phyloP scores from a whole-genome alignment of 1,140 invertebrate species.

The Meloidogyne floridensis region DNA sequence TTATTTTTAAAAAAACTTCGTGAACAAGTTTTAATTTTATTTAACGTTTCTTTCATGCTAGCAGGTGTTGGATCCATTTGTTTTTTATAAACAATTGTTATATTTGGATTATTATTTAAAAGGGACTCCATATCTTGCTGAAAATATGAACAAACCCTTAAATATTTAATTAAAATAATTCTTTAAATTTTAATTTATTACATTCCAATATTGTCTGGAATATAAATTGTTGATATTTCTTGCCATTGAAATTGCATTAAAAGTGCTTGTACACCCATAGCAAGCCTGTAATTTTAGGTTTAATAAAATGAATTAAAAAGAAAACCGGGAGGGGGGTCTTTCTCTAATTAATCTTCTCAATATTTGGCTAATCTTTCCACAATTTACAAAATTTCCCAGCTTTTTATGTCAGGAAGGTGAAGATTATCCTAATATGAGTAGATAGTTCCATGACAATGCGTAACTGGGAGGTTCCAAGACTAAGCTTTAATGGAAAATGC shows the following conservation, averaged over 20 bases:
- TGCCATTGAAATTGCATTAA: conserved; percentile 40
- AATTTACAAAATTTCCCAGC: no score
- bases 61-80: conserved; percentile 2
- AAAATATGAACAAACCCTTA: conserved; percentile 38
- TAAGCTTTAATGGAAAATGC: no score
- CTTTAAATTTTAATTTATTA: background rate
- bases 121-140: conserved; percentile 38
- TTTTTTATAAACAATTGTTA: conserved; percentile 22
- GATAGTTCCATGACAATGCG: no score
- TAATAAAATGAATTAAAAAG: no score
- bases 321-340: no score
- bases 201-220: conserved; percentile 27
- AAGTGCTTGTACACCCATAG: conserved; percentile 30
- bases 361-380: no score
- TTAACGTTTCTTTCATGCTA: conserved; percentile 34
- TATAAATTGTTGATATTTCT: conserved; percentile 48
- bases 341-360: no score
- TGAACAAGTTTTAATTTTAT: conserved; percentile 10
- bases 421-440: no score
- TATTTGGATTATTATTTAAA: no score
- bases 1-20: conserved; percentile 16
- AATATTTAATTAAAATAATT: background rate
- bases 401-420: no score
- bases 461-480: no score
- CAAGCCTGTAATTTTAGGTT: conserved; percentile 40